phyloP scores from a whole-genome alignment of 2,113 vertebrate genomes.

The Epinephelus lanceolatus region DNA sequence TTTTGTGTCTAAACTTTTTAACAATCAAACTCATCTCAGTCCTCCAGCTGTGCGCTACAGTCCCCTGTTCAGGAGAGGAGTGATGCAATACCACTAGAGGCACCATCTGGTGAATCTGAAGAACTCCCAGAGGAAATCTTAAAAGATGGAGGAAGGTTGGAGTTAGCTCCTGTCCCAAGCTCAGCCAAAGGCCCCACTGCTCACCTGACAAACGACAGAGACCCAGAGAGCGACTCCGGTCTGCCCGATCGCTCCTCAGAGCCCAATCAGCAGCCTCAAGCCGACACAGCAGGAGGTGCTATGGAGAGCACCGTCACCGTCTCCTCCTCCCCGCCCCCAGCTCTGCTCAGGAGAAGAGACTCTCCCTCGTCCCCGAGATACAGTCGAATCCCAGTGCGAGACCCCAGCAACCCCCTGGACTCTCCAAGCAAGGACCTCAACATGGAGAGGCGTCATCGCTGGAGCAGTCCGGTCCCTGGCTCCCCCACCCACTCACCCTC shows the following conservation, averaged over 20 bases:
- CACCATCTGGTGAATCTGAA: constrained; percentile 55
- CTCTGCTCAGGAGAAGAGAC: constrained; percentile 70
- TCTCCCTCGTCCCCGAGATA: constrained; percentile 84
- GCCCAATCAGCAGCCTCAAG: constrained; percentile 78
- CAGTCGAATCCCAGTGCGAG: constrained; percentile 95
- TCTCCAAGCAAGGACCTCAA: constrained; percentile 87
- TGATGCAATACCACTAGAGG: constrained; percentile 63
- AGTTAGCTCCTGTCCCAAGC: constrained; percentile 82
- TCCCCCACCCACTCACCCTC: constrained; percentile 88
- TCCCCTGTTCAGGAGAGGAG: constrained; percentile 73
- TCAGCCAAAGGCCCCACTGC: constrained; percentile 59
- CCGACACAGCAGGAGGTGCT: constrained; percentile 66
- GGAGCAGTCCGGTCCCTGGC: constrained; percentile 93
- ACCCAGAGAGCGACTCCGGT: constrained; percentile 84
- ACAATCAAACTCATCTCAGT: constrained; percentile 60
- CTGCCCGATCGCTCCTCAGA: constrained; percentile 81
- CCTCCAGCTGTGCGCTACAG: constrained; percentile 65
- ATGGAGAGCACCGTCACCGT: constrained; percentile 73
- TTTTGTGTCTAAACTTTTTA: constrained; percentile 1
- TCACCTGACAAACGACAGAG: constrained; percentile 73
- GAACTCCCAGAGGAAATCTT: constrained; percentile 55
- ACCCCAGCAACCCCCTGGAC: constrained; percentile 88
- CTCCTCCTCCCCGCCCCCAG: constrained; percentile 72
- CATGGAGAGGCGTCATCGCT: constrained; percentile 91
- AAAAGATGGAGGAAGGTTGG: constrained; percentile 64